Conservation (phyloP, 2,888 invertebrate genomes). For the Chrysolina oricalcia region DNA sequence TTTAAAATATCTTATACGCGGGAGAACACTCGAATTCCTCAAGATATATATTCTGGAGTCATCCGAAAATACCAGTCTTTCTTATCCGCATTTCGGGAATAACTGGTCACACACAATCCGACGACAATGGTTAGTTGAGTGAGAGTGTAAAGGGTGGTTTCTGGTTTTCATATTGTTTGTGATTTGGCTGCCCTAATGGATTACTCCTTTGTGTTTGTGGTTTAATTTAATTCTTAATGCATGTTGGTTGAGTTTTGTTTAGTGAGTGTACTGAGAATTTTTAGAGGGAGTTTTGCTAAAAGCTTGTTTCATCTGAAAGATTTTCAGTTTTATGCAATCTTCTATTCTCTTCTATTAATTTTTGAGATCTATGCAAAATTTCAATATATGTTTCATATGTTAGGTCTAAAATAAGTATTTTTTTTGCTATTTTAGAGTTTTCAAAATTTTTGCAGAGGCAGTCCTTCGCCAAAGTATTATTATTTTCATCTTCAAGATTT, state of each 20-base stretch:
- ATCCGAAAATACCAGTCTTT: constrained; percentile 51
- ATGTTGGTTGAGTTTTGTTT: background rate
- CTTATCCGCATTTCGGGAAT: constrained; percentile 44
- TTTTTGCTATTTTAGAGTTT: too few relatives aligned
- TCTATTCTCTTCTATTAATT: too few relatives aligned
- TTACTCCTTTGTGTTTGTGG: constrained; percentile 22
- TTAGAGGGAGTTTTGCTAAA: background rate
- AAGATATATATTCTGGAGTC: constrained; percentile 53
- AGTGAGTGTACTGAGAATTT: background rate
- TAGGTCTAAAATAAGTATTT: too few relatives aligned
- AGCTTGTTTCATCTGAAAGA: too few relatives aligned
- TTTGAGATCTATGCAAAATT: too few relatives aligned
- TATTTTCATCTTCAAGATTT: too few relatives aligned
- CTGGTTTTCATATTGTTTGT: constrained; percentile 35
- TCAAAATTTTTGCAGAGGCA: too few relatives aligned
- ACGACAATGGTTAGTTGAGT: constrained; percentile 47
- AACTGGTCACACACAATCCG: constrained; percentile 32
- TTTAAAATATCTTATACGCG: constrained; percentile 50
- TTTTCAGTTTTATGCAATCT: too few relatives aligned
- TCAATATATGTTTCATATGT: too few relatives aligned
- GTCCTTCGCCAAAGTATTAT: too few relatives aligned
- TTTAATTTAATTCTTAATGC: constrained; percentile 17
- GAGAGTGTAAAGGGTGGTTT: constrained; percentile 7
- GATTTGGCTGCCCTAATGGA: constrained; percentile 10
- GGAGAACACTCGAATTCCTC: constrained; percentile 46